These are phyloP conservation scores for Desmodus rotundus DNA, from an alignment of 2,113 vertebrate species.

Conservation along the genomic window DNA sequence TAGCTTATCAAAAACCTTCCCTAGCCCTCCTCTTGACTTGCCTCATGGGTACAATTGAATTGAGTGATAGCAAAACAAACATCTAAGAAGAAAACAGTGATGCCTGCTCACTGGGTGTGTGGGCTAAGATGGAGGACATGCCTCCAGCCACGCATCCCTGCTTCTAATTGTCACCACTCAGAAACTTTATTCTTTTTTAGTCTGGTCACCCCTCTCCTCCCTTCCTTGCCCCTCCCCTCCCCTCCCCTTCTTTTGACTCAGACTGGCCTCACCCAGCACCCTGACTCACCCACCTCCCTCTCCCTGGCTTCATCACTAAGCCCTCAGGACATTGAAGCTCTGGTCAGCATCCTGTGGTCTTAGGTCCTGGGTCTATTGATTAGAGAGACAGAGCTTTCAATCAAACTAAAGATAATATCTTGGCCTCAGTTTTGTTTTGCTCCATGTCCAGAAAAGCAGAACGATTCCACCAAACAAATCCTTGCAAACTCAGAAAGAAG, in stretches of 20 bases:
- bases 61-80: neutral
- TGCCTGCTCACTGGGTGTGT: neutral
- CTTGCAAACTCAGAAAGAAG: neutral
- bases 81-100: neutral
- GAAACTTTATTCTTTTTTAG: neutral
- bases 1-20: neutral
- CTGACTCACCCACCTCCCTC: neutral
- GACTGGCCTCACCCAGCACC: neutral
- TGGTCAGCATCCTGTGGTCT: neutral
- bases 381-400: neutral
- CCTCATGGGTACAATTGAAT: neutral
- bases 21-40: neutral
- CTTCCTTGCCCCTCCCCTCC: too few species aligned
- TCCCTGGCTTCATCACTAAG: neutral
- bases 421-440: neutral
- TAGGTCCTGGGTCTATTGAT: neutral
- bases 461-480: neutral
- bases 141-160: neutral
- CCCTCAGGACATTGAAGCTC: neutral
- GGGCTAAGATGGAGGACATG: neutral
- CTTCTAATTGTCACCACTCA: neutral
- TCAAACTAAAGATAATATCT: neutral
- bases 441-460: neutral
- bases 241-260: neutral
- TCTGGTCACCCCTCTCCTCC: neutral